Percentiles rank a stretch among this genome's conserved stretches.
These are phyloP conservation scores for Zygaena filipendulae DNA, from an alignment of 2,888 invertebrate genomes.

Conservation along the genomic window DNA sequence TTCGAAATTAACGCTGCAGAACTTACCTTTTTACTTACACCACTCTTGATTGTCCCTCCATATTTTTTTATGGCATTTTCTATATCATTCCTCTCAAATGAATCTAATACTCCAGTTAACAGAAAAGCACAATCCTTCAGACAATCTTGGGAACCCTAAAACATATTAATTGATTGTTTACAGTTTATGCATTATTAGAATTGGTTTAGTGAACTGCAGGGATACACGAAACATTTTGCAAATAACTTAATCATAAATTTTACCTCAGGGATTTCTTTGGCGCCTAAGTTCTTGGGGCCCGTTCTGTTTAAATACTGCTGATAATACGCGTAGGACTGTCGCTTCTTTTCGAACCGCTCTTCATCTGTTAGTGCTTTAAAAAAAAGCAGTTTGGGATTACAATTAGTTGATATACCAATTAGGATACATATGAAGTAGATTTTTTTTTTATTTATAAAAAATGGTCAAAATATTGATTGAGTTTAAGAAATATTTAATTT, in stretches of 20 bases:
- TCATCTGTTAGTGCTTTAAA: constrained; percentile 65
- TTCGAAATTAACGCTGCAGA: too few relatives aligned
- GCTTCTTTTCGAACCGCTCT: constrained; percentile 75
- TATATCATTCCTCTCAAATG: constrained; percentile 85
- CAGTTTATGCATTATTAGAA: background rate
- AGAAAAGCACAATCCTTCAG: constrained; percentile 77
- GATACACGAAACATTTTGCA: background rate
- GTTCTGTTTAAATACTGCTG: constrained; percentile 81
- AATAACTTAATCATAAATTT: constrained; percentile 1
- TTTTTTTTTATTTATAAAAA: too few relatives aligned
- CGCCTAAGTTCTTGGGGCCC: constrained; percentile 84
- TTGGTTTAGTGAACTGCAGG: too few relatives aligned
- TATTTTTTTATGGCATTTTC: constrained; percentile 77
- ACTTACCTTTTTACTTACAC: constrained; percentile 79
- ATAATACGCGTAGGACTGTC: constrained; percentile 74
- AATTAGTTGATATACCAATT: background rate
- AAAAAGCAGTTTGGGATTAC: too few relatives aligned
- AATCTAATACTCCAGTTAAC: constrained; percentile 89
- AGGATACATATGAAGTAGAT: too few relatives aligned
- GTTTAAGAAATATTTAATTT: background rate
- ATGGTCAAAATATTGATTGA: too few relatives aligned
- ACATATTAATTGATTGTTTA: constrained; percentile 5
- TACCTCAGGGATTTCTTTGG: constrained; percentile 86
- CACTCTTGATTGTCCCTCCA: constrained; percentile 81
- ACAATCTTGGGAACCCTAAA: constrained; percentile 77